Base-by-base conservation (phyloP, 2,888 invertebrate genomes). In the Dastarcus helophoroides region DNA sequence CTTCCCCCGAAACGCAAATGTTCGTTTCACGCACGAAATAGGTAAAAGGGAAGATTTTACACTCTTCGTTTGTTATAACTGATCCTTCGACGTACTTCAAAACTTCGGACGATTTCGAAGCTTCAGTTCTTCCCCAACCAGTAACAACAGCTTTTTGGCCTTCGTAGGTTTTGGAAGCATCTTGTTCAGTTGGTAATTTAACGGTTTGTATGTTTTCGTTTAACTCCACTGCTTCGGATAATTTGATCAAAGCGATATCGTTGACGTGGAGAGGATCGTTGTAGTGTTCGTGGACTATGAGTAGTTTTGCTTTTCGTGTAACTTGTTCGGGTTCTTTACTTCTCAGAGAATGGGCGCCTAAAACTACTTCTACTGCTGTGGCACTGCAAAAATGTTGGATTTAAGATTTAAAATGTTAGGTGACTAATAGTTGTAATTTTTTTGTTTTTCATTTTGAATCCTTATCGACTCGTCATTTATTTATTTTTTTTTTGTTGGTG, bases 271-370 rank as follows among this genome's bases (percentile, higher is more conserved):
- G 25, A 1, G 5, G 13, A 3, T 15, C 23, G 23, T 41, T 39
- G 30, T 39, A 50, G 4, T 37, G 31, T 9, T 40, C 38, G 27
- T 49, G 47, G 9, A 48, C 32, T 11, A 35, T 43, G n/a, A 46
- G 34, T 21, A 40, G 25, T 10, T 3, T 34, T 21, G 30, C 40
- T 22, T 16, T 17, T 3, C 35, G 10, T 9, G 24, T 12, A 3
- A 38, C 17, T 35, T 38, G 38, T 14, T 33, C 34, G 6, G 35
- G 22, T 32, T 40, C 40, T 3, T 27, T 17, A 12, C 28, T 26
- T 6, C 42, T 39, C 13, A 45, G 29, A 29, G 47, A 48, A 30
- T 50, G 50, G 3, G 48, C 50, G 15, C 50, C 50, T 8, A 50
- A 31, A 26, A 50, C 39, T 4, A 48, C 42, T 15, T 44, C 39